Evolutionary conservation across 2,797 vertebrate genomes (phyloP).

Genomic region (Pseudotriccus pelzelni): DNA sequence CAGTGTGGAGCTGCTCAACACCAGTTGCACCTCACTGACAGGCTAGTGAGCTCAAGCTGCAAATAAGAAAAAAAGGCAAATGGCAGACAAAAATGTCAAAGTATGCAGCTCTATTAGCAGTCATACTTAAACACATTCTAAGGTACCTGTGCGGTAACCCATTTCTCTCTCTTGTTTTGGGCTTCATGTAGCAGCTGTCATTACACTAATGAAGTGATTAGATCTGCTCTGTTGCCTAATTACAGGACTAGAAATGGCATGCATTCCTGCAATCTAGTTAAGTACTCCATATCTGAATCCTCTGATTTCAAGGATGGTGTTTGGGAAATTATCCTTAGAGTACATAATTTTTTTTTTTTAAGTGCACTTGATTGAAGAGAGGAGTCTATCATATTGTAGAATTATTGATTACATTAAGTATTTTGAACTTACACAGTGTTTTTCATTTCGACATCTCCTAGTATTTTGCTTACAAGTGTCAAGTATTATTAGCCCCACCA

Average conservation of each 20-base stretch:
- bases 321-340: conserved; percentile 30
- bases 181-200: not conserved
- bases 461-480: not conserved
- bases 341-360: not conserved
- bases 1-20: not conserved
- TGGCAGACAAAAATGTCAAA: not conserved
- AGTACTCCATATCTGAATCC: conserved; percentile 10
- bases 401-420: conserved; percentile 26
- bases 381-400: not conserved
- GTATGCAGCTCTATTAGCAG: not conserved
- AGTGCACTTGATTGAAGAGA: not conserved
- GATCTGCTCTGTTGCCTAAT: conserved; percentile 60
- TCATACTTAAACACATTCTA: not conserved
- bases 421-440: not conserved
- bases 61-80: not conserved
- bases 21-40: not conserved
- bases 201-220: conserved; percentile 52
- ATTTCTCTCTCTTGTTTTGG: not conserved
- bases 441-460: not conserved
- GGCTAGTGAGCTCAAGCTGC: not conserved
- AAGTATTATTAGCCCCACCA: not conserved
- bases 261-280: conserved; percentile 23
- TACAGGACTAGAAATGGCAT: conserved; percentile 44
- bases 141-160: not conserved
- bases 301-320: conserved; percentile 35